These are phyloP conservation scores for Pipa parva DNA, from an alignment of 2,113 vertebrate genomes.

Conservation along the genomic window DNA sequence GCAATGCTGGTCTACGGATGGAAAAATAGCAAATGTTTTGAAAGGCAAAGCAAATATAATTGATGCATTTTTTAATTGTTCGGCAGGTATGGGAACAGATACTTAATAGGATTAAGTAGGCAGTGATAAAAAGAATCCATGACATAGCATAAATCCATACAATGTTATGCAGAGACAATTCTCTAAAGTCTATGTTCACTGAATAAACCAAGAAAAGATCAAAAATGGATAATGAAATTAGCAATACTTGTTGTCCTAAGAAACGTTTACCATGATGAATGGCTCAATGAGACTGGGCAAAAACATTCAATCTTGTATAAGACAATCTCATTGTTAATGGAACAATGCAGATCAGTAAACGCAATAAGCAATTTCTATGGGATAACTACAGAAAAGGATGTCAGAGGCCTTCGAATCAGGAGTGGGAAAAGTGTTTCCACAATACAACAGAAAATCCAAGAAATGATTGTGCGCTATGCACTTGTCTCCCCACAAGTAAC, in stretches of 20 bases:
- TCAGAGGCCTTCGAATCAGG: neutral
- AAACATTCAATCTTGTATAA: too few species aligned
- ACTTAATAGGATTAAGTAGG: slow-evolving; percentile 64
- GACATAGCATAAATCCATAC: slow-evolving; percentile 50
- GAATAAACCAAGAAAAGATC: slow-evolving; percentile 20
- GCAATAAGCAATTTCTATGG: too few species aligned
- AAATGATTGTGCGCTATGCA: too few species aligned
- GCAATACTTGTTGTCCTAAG: neutral
- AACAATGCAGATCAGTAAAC: slow-evolving; percentile 6
- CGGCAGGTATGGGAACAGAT: slow-evolving; percentile 68
- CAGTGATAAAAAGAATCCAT: slow-evolving; percentile 52
- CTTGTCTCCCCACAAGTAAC: too few species aligned
- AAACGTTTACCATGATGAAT: neutral
- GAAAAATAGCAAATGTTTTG: slow-evolving; percentile 75
- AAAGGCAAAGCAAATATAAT: slow-evolving; percentile 71
- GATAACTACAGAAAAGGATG: too few species aligned
- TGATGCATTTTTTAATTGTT: slow-evolving; percentile 53
- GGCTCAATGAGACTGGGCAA: neutral
- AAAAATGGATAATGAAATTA: slow-evolving; percentile 11
- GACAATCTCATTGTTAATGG: neutral
- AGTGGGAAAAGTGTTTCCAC: too few species aligned
- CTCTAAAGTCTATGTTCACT: slow-evolving; percentile 47
- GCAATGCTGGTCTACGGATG: slow-evolving; percentile 79
- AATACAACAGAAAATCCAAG: too few species aligned
- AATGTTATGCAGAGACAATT: slow-evolving; percentile 48